A percentile compares a stretch with the other conserved stretches of the same genome.
Evolutionary conservation across 2,888 invertebrate genomes (phyloP).

Genomic region (Hydraecia micacea): DNA sequence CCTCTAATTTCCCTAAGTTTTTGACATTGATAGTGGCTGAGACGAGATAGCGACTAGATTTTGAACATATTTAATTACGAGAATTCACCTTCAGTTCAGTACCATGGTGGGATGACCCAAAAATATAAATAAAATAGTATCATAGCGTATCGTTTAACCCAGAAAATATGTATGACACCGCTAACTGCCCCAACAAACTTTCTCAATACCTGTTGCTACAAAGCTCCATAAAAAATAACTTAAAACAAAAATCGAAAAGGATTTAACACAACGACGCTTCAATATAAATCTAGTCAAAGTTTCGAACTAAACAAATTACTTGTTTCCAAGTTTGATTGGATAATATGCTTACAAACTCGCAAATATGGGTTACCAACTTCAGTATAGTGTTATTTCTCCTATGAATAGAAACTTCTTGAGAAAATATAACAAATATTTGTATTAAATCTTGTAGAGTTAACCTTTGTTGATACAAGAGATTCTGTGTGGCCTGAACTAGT

Average conservation of each 20-base stretch:
- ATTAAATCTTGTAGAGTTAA: conserved; percentile 51
- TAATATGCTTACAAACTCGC: conserved; percentile 71
- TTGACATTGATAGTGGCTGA: too few relatives aligned
- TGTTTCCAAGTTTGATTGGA: conserved; percentile 71
- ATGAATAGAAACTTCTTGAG: conserved; percentile 62
- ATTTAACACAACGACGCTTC: conserved; percentile 47
- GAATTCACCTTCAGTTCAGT: too few relatives aligned
- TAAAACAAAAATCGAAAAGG: conserved; percentile 30
- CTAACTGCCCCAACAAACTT: neutral
- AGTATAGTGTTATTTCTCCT: conserved; percentile 64
- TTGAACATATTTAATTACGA: too few relatives aligned
- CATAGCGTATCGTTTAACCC: too few relatives aligned
- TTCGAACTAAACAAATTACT: conserved; percentile 73
- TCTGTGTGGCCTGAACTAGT: conserved; percentile 5
- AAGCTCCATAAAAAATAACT: conserved; percentile 1
- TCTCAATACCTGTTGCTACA: conserved; percentile 4
- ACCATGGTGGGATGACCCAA: too few relatives aligned
- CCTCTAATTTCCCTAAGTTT: too few relatives aligned
- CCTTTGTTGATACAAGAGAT: conserved; percentile 33
- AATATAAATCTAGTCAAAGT: conserved; percentile 72
- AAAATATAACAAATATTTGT: conserved; percentile 59
- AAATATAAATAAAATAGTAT: neutral
- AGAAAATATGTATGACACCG: neutral
- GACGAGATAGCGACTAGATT: too few relatives aligned
- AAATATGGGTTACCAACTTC: conserved; percentile 68